Percentiles rank a stretch among this genome's conserved stretches.
Conservation (phyloP, 2,888 invertebrate species). For the Orchesella flavescens region DNA sequence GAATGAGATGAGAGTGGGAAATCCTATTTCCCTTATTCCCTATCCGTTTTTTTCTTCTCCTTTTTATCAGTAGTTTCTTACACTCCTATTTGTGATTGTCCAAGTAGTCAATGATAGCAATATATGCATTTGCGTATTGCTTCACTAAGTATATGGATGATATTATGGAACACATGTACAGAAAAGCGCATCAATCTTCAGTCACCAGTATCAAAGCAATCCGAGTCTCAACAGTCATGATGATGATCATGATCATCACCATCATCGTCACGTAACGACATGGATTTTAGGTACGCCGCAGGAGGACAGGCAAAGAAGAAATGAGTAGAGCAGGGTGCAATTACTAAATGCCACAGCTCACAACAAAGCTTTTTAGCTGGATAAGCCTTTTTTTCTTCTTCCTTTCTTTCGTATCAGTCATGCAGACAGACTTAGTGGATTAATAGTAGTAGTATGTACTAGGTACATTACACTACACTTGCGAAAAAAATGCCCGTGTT, state of each 20-base stretch:
- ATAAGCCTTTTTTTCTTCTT: slow-evolving; percentile 18
- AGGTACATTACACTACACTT: neutral
- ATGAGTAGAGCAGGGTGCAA: slow-evolving; percentile 18
- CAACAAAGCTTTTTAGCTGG: neutral
- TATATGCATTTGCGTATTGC: no score
- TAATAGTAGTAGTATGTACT: slow-evolving; percentile 6
- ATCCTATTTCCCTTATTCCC: slow-evolving; percentile 55
- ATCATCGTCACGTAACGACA: slow-evolving; percentile 45
- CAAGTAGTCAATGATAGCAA: no score
- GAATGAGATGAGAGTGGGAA: slow-evolving; percentile 32
- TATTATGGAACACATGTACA: no score
- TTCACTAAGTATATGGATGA: no score
- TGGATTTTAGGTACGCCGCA: slow-evolving; percentile 42
- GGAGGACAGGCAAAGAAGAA: slow-evolving; percentile 22
- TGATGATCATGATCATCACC: slow-evolving; percentile 22
- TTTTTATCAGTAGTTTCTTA: slow-evolving; percentile 29
- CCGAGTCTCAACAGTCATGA: neutral
- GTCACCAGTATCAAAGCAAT: no score
- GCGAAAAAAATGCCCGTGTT: neutral
- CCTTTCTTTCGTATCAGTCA: slow-evolving; percentile 30
- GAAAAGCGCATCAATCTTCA: no score
- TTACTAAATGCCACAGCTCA: slow-evolving; percentile 22
- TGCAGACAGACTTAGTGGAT: slow-evolving; percentile 33
- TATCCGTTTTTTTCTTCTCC: slow-evolving; percentile 25
- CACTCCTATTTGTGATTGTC: no score